Base-by-base conservation (phyloP, 1,140 invertebrate species). In the Drosophila sechellia region DNA sequence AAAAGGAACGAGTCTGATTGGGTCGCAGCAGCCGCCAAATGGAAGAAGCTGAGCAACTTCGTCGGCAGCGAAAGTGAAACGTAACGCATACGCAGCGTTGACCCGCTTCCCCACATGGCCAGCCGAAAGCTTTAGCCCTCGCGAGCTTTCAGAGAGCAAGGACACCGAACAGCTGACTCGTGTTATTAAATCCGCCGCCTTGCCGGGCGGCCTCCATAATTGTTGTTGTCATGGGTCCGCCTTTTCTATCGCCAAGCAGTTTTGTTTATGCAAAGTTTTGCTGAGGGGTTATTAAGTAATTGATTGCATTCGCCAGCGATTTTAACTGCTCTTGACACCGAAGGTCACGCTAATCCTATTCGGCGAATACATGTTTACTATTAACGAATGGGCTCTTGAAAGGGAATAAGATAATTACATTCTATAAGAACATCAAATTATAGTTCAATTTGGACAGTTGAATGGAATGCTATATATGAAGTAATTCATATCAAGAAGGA, bases 21-120 rank as follows among this genome's bases (percentile, higher is more conserved):
- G 64, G 75, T 54, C 65, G 52, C 81, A 70, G 81, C 81, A 81
- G 78, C 81, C 77, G 81, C 61, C 66, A 55, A 65, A 59, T 42
- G 46, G 39, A 49, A 42, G 68, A 61, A 43, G 49, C 68, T 37
- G 45, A 48, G 53, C 56, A 48, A 70, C 68, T 42, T 75, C 57
- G 56, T 63, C 57, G 60, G 61, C 77, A 86, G 58, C 66, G 83
- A 86, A 86, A 86, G 83, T 86, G 83, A 86, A 86, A 81, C 58
- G 75, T 86, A 87, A 86, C 83, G 83, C 75, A 86, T 86, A 86
- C 83, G 83, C 83, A 86, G 58, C 83, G 83, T 73, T 87, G 83
- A 71, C 79, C 83, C 79, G 65, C 56, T 71, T 71, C 55, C 53
- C 58, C 49, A 64, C 68, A 61, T 54, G 63, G 39, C 27, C 27